A percentile compares a stretch with the other conserved stretches of the same genome.
Conservation (phyloP, 2,888 invertebrate genomes). For the Gnatocerus cornutus region DNA sequence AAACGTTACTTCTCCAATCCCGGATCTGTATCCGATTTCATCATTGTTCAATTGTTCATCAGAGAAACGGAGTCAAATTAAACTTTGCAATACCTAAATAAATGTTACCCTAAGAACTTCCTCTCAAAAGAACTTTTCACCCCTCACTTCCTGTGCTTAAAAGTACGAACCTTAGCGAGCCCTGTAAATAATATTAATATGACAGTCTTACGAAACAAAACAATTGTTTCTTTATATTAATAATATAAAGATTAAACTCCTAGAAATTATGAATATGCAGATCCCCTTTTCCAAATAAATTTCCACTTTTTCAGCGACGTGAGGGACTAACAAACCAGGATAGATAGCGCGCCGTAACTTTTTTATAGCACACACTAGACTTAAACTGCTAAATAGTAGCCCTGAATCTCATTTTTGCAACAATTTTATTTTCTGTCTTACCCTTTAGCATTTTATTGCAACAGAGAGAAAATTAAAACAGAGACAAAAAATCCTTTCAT, state of each 20-base stretch:
- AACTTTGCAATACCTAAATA: slow-evolving; percentile 31
- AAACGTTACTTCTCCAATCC: slow-evolving; percentile 25
- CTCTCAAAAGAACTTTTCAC: slow-evolving; percentile 30
- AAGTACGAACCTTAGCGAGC: slow-evolving; percentile 18
- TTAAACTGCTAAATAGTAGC: slow-evolving; percentile 21
- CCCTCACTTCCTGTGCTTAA: slow-evolving; percentile 15
- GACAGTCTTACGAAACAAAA: slow-evolving; percentile 29
- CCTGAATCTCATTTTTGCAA: slow-evolving; percentile 9
- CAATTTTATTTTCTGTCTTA: slow-evolving; percentile 8
- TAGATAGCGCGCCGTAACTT: slow-evolving; percentile 15
- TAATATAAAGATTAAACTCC: slow-evolving; percentile 9
- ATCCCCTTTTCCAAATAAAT: neutral
- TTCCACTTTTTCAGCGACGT: slow-evolving; percentile 1
- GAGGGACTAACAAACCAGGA: slow-evolving; percentile 20
- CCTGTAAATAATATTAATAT: slow-evolving; percentile 35
- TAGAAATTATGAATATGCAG: slow-evolving; percentile 3
- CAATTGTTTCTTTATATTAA: slow-evolving; percentile 27
- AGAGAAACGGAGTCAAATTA: slow-evolving; percentile 25
- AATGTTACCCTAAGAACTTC: slow-evolving; percentile 36
- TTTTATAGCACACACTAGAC: slow-evolving; percentile 12
- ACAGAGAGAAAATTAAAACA: slow-evolving; percentile 5
- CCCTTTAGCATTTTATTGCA: slow-evolving; percentile 1
- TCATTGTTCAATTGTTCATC: slow-evolving; percentile 43
- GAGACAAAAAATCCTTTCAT: neutral
- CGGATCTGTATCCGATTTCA: slow-evolving; percentile 35